Conservation (phyloP, 2,888 invertebrate species). For the Fragum whitleyi region DNA sequence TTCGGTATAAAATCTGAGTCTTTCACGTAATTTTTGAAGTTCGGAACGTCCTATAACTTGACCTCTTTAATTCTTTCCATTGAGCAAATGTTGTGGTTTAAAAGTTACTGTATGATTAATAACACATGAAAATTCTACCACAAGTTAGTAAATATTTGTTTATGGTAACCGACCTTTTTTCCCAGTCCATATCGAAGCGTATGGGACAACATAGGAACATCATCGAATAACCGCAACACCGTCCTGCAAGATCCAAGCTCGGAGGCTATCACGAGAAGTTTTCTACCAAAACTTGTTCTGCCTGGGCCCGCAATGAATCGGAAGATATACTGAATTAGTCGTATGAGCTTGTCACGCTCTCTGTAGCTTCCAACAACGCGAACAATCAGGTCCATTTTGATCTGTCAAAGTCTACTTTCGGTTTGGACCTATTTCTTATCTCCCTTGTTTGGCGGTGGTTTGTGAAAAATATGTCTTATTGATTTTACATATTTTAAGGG, state of each 20-base stretch:
- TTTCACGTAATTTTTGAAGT: too few species aligned
- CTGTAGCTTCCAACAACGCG: constrained; percentile 90
- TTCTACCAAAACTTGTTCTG: constrained; percentile 62
- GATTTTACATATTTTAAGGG: too few species aligned
- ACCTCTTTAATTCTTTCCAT: too few species aligned
- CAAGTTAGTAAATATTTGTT: too few species aligned
- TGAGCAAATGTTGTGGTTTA: too few species aligned
- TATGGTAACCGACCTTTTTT: constrained; percentile 51
- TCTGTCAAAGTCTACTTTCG: constrained; percentile 10
- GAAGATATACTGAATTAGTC: constrained; percentile 91
- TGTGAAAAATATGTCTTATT: too few species aligned
- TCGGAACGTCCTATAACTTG: too few species aligned
- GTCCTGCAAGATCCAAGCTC: constrained; percentile 86
- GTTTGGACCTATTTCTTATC: neutral
- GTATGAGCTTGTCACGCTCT: constrained; percentile 93
- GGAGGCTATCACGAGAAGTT: constrained; percentile 65
- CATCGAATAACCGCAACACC: constrained; percentile 93
- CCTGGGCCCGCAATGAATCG: constrained; percentile 87
- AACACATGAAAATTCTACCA: too few species aligned
- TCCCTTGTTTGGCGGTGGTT: constrained; percentile 9
- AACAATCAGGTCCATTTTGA: constrained; percentile 61
- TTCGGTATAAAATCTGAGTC: too few species aligned
- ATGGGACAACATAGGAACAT: constrained; percentile 92
- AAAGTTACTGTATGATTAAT: too few species aligned
- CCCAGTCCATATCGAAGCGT: constrained; percentile 91